Conservation (phyloP, 37 sponge, comb jelly and placozoan genomes). For the Spongilla lacustris region DNA sequence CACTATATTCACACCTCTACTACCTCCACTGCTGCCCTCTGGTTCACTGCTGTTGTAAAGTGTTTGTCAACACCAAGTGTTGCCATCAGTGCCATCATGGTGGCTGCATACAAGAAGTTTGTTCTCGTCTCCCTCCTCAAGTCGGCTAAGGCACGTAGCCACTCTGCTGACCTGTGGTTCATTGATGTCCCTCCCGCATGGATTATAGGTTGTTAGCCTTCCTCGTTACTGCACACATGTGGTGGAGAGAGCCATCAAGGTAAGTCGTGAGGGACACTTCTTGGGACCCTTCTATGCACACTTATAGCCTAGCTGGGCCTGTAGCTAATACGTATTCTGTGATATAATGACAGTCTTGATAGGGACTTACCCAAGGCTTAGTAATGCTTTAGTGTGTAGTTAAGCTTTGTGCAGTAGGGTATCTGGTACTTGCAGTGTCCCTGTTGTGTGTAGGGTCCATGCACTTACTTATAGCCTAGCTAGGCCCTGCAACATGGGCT, state of each 20-base stretch:
- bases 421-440: too few species aligned
- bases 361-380: too few species aligned
- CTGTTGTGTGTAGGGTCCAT: too few species aligned
- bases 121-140: slow-evolving; percentile 84
- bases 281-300: too few species aligned
- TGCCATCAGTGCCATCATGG: slow-evolving; percentile 91
- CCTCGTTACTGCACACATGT: slow-evolving; percentile 70
- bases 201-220: slow-evolving; percentile 46
- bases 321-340: too few species aligned
- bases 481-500: too few species aligned
- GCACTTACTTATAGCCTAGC: too few species aligned
- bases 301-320: too few species aligned
- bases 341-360: too few species aligned
- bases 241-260: slow-evolving; percentile 65
- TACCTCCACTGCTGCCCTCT: not conserved
- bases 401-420: too few species aligned
- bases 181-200: not conserved
- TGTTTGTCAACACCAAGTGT: slow-evolving; percentile 82
- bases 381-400: too few species aligned
- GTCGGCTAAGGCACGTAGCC: slow-evolving; percentile 69
- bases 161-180: not conserved
- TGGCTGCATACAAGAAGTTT: slow-evolving; percentile 96
- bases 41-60: slow-evolving; percentile 22
- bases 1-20: not conserved
- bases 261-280: not conserved